These are phyloP conservation scores for Pollimyrus isidori DNA, from an alignment of 2,113 vertebrate genomes.

Conservation along the genomic window DNA sequence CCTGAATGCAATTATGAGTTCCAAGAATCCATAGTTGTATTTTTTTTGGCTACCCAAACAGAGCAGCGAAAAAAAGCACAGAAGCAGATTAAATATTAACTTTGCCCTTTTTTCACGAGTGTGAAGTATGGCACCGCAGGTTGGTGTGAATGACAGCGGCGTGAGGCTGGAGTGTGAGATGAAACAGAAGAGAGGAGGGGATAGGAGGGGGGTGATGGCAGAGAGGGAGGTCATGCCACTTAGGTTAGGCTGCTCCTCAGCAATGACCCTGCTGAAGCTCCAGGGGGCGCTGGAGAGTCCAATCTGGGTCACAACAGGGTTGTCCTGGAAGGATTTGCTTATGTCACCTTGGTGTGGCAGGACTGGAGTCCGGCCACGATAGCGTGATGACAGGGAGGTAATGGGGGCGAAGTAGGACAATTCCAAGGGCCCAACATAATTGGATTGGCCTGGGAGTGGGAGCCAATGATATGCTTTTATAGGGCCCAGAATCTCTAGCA, in stretches of 20 bases:
- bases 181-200: background rate
- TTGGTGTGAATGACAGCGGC: background rate
- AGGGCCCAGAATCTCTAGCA: background rate
- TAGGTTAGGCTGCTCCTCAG: background rate
- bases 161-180: background rate
- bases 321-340: background rate
- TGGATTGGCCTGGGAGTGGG: background rate
- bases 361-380: background rate
- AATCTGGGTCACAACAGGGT: background rate
- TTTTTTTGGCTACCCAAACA: background rate
- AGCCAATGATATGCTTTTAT: background rate
- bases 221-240: background rate
- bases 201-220: background rate
- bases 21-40: background rate
- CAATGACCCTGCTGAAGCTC: background rate
- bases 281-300: background rate
- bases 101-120: background rate
- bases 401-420: background rate
- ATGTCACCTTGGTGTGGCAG: background rate
- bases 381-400: background rate
- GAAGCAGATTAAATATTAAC: slow-evolving; percentile 12
- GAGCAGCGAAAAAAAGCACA: background rate
- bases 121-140: background rate
- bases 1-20: slow-evolving; percentile 14
- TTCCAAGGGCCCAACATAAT: background rate